Base-by-base conservation (phyloP, 2,888 invertebrate species). In the Saturnia pavonia region DNA sequence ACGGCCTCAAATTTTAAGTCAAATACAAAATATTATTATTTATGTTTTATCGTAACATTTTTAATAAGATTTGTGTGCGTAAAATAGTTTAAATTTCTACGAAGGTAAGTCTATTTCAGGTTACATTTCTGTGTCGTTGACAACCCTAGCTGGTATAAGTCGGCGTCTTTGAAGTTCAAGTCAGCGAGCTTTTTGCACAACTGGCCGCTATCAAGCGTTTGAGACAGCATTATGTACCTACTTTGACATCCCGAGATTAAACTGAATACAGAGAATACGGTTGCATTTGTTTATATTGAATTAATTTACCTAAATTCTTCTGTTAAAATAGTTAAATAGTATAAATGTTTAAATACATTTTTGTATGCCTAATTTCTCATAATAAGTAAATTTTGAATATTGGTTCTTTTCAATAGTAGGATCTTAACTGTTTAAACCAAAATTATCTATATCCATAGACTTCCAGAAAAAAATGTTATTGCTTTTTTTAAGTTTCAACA, bases 111-210 rank as follows among this genome's bases (percentile, higher is more conserved):
- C 8, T 34, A 65, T 65, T 65, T 40, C 65, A 65, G 34, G 57
- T 65, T 19, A 7, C 1, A 65, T 16, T 40, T 0, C 19, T 40
- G n/a, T 4, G 8, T 40, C n/a, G 34, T 19, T 65, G 40, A 40
- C 65, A 65, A n/a, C 65, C 65, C 65, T 65, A 63, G n/a, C n/a
- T n/a, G n/a, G 14, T 16, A 11, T 19, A 40, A 40, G 22, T 40
- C 65, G 65, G 65, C 65, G 40, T n/a, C n/a, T 65, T 65, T 65
- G 65, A 65, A 65, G 22, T 65, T n/a, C n/a, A 34, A 63, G 65
- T 74, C 72, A 72, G 22, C 57, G 57, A 22, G 40, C 65, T 40
- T 65, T 65, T 65, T 65, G 40, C 40, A 27, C 57, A 27, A 60
- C 40, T 3, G n/a, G 40, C n/a, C 40, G 65, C 65, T 19, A n/a